phyloP scores from a whole-genome alignment of 2,797 vertebrate species.

The Enteromius fasciolatus region DNA sequence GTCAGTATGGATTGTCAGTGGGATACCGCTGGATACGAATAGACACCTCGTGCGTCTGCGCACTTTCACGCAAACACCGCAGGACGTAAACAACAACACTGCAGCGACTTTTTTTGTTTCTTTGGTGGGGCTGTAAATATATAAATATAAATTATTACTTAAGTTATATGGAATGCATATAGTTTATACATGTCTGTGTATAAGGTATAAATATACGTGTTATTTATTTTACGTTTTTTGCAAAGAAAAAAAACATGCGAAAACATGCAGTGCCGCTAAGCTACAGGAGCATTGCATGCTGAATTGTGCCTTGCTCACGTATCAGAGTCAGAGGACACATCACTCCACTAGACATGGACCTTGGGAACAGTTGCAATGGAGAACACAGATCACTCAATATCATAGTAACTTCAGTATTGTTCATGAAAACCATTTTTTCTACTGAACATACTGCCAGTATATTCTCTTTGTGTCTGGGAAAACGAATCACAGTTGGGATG shows the following conservation, averaged over 20 bases:
- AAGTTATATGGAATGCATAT: constrained; percentile 99
- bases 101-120: constrained; percentile 50
- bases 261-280: constrained; percentile 69
- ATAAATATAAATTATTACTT: constrained; percentile 99
- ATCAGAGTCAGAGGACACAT: constrained; percentile 66
- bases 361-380: constrained; percentile 53
- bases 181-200: constrained; percentile 98
- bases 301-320: constrained; percentile 84
- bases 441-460: constrained; percentile 44
- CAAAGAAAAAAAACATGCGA: constrained; percentile 65
- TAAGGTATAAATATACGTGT: constrained; percentile 94
- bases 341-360: constrained; percentile 42
- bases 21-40: constrained; percentile 98
- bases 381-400: constrained; percentile 35
- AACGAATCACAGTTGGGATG: constrained; percentile 23
- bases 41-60: constrained; percentile 96
- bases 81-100: constrained; percentile 79
- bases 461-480: constrained; percentile 34
- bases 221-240: constrained; percentile 97
- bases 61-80: constrained; percentile 91
- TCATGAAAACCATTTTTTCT: constrained; percentile 51
- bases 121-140: constrained; percentile 59
- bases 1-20: constrained; percentile 81
- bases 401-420: constrained; percentile 59
- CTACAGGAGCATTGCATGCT: constrained; percentile 79